phyloP scores from a whole-genome alignment of 2,888 invertebrate genomes.

The Mythimna pallens region DNA sequence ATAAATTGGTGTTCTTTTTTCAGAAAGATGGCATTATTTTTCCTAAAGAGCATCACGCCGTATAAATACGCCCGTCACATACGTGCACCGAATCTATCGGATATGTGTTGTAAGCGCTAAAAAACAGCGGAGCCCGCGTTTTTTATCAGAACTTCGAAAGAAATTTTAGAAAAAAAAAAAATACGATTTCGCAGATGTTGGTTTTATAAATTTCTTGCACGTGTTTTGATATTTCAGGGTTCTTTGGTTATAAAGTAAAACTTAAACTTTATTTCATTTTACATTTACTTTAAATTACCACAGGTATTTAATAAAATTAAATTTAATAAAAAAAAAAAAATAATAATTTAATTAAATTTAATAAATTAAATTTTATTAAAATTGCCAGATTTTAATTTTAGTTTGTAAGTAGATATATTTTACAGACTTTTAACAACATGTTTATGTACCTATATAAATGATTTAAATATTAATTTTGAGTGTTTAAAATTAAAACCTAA shows the following conservation, averaged over 20 bases:
- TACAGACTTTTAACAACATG: too few relatives aligned
- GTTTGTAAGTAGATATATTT: too few relatives aligned
- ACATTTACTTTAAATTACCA: too few relatives aligned
- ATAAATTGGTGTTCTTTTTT: background rate
- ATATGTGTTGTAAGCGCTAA: slow-evolving; percentile 79
- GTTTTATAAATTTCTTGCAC: slow-evolving; percentile 89
- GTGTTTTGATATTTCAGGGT: slow-evolving; percentile 78
- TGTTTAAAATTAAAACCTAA: too few relatives aligned
- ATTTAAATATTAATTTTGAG: too few relatives aligned
- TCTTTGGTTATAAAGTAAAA: slow-evolving; percentile 23
- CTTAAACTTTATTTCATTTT: background rate
- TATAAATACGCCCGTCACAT: slow-evolving; percentile 65
- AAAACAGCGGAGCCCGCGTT: slow-evolving; percentile 80
- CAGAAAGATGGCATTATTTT: background rate
- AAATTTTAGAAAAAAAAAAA: slow-evolving; percentile 83
- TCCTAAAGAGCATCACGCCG: slow-evolving; percentile 51
- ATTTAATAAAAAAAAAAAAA: too few relatives aligned
- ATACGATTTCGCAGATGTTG: slow-evolving; percentile 89
- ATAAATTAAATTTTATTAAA: too few relatives aligned
- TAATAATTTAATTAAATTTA: too few relatives aligned
- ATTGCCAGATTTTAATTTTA: too few relatives aligned
- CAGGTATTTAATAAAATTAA: too few relatives aligned
- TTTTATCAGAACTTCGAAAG: slow-evolving; percentile 80
- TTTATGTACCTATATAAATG: too few relatives aligned
- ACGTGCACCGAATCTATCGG: slow-evolving; percentile 81